Conservation (phyloP, 1,140 invertebrate genomes). For the Brachionus sp. region DNA sequence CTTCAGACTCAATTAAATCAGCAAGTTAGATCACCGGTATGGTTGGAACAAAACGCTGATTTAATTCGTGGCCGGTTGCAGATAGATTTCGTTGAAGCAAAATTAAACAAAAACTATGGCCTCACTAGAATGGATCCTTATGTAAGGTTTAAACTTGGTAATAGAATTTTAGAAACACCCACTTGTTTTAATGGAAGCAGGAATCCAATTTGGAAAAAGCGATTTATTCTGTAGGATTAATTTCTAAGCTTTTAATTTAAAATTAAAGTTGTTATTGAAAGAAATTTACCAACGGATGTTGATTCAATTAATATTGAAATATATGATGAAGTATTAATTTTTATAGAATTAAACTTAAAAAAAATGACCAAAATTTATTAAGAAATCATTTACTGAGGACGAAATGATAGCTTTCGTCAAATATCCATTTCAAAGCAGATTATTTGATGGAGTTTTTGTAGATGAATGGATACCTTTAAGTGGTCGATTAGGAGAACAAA, state of each 20-base stretch:
- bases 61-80: background rate
- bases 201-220: constrained; percentile 89
- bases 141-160: constrained; percentile 81
- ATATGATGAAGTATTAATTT: constrained; percentile 73
- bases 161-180: constrained; percentile 88
- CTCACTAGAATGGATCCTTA: constrained; percentile 88
- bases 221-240: constrained; percentile 73
- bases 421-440: constrained; percentile 71
- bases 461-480: constrained; percentile 89
- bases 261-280: constrained; percentile 56
- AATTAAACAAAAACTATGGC: constrained; percentile 92
- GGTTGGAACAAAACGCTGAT: background rate
- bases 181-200: constrained; percentile 91
- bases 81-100: constrained; percentile 65
- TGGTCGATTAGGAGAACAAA: constrained; percentile 85
- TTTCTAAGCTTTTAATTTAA: constrained; percentile 22
- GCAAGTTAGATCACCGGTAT: background rate
- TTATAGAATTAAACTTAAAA: background rate
- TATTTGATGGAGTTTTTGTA: constrained; percentile 78
- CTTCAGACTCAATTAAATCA: background rate
- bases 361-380: constrained; percentile 44
- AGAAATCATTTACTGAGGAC: constrained; percentile 87
- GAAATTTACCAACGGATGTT: constrained; percentile 78
- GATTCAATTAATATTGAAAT: constrained; percentile 85
- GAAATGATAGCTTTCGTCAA: constrained; percentile 88